These are phyloP conservation scores for Linnaemya vulpina DNA, from an alignment of 2,888 invertebrate genomes.

Conservation along the genomic window DNA sequence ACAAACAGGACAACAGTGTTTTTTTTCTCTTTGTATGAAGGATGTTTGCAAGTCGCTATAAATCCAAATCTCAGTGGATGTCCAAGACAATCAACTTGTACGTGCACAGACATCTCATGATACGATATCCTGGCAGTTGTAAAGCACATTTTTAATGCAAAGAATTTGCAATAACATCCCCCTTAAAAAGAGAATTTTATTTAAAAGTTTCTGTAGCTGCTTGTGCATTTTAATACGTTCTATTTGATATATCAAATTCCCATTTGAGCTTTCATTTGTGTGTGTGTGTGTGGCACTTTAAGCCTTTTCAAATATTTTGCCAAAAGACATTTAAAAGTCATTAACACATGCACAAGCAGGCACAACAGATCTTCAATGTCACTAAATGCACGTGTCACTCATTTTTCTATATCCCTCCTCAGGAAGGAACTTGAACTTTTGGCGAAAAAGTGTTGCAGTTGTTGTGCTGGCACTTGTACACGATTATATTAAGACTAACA, in stretches of 20 bases:
- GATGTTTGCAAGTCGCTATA: too few relatives aligned
- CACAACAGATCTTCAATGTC: constrained; percentile 47
- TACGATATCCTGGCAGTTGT: too few relatives aligned
- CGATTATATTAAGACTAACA: constrained; percentile 12
- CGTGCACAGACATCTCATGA: too few relatives aligned
- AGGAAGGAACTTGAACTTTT: constrained; percentile 27
- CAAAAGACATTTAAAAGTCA: constrained; percentile 42
- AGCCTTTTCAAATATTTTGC: constrained; percentile 7
- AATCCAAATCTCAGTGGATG: too few relatives aligned
- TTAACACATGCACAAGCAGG: constrained; percentile 19
- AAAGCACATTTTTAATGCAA: too few relatives aligned
- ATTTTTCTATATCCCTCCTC: background rate
- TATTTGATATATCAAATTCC: constrained; percentile 5
- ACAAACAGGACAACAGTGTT: too few relatives aligned
- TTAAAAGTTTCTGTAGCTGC: too few relatives aligned
- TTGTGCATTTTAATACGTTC: background rate
- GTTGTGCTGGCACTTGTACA: constrained; percentile 4
- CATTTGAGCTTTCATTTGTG: background rate
- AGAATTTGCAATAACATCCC: too few relatives aligned
- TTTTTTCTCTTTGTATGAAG: too few relatives aligned
- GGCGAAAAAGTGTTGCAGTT: background rate
- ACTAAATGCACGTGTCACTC: constrained; percentile 21
- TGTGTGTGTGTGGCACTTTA: background rate
- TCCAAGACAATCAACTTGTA: too few relatives aligned
- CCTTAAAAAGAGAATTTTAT: too few relatives aligned